Evolutionary conservation across 2,113 vertebrate species (phyloP).

Genomic region (Lanius collurio): DNA sequence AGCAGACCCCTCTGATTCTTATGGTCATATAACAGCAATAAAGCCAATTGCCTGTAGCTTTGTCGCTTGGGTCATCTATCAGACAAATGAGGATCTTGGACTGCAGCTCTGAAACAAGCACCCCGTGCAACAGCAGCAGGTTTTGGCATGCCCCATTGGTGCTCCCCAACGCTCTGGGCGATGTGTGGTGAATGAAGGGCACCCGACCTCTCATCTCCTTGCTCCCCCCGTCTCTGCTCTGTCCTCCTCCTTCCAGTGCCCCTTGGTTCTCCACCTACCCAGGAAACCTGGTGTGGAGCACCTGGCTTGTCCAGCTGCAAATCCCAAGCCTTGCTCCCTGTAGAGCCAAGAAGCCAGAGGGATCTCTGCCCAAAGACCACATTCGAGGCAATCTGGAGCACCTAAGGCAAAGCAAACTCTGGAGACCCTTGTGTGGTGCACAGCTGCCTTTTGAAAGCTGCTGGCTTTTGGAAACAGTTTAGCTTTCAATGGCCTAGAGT

Average conservation of each 20-base stretch:
- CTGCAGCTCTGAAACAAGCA: not conserved
- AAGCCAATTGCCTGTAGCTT: conserved; percentile 4
- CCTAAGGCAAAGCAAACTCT: not conserved
- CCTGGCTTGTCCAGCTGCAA: not conserved
- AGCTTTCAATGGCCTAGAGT: not conserved
- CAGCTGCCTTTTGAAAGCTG: not conserved
- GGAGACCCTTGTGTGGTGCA: not conserved
- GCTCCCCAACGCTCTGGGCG: not conserved
- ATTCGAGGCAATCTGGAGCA: not conserved
- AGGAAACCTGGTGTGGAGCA: not conserved
- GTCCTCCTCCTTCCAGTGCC: not conserved
- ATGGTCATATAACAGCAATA: not conserved
- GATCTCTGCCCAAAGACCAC: not conserved
- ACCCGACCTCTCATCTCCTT: not conserved
- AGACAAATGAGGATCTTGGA: not conserved
- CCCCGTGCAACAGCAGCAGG: not conserved
- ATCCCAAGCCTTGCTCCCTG: not conserved
- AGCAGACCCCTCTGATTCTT: not conserved
- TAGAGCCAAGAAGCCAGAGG: not conserved
- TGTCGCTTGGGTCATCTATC: not conserved
- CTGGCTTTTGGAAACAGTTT: not conserved
- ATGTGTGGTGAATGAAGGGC: not conserved
- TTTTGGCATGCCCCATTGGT: not conserved
- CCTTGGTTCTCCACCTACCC: not conserved
- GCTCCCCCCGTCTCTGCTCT: not conserved